A percentile compares a stretch with the other conserved stretches of the same genome.
Conservation (phyloP, 2,797 vertebrate genomes). For the Channa striata region DNA sequence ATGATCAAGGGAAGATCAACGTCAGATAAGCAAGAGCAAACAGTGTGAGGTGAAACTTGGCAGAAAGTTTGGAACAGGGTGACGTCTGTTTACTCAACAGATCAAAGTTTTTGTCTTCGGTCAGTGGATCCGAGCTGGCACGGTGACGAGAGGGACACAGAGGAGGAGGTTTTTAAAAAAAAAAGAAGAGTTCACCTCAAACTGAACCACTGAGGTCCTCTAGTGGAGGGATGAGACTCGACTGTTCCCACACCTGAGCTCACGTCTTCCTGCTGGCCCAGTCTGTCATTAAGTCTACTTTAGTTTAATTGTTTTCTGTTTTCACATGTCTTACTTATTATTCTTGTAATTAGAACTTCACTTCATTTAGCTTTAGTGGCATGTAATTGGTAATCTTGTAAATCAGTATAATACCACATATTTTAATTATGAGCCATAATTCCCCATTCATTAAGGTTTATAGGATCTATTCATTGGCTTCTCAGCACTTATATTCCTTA, state of each 20-base stretch:
- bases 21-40: conserved; percentile 34
- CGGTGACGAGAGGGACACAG: background rate
- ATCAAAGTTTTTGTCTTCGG: conserved; percentile 43
- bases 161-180: background rate
- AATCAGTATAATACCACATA: too few relatives aligned
- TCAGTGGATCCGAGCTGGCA: conserved; percentile 35
- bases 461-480: too few relatives aligned
- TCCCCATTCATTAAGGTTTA: too few relatives aligned
- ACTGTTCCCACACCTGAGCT: background rate
- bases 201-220: conserved; percentile 36
- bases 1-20: background rate
- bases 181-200: background rate
- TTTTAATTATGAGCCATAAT: too few relatives aligned
- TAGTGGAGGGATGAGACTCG: conserved; percentile 25
- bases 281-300: background rate
- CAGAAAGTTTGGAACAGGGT: conserved; percentile 36
- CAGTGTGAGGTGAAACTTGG: conserved; percentile 59
- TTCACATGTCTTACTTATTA: too few relatives aligned
- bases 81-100: conserved; percentile 54
- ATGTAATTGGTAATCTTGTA: too few relatives aligned
- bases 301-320: too few relatives aligned
- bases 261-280: background rate
- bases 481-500: too few relatives aligned
- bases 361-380: too few relatives aligned
- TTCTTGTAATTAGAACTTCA: too few relatives aligned